Conservation (phyloP, 2,888 invertebrate species). For the Brassicogethes aeneus region DNA sequence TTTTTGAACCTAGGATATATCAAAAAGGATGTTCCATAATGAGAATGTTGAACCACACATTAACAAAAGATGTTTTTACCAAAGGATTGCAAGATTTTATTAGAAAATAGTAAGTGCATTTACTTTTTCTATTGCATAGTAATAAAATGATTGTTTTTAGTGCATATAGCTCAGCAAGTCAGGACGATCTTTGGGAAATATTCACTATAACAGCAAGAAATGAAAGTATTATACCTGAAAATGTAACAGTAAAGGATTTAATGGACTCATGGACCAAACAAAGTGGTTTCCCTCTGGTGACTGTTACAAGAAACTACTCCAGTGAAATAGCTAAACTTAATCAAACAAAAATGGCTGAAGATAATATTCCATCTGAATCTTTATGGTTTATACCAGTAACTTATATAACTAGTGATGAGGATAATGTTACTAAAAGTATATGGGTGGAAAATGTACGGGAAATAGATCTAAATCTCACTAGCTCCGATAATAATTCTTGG, state of each 20-base stretch:
- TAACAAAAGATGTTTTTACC: conserved; percentile 45
- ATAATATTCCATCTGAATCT: conserved; percentile 21
- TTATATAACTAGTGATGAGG: conserved; percentile 32
- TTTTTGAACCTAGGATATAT: conserved; percentile 44
- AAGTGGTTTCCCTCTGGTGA: conserved; percentile 59
- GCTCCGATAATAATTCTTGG: conserved; percentile 38
- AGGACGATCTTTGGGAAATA: conserved; percentile 58
- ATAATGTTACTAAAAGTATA: conserved; percentile 16
- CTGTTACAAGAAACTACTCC: conserved; percentile 47
- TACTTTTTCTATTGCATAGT: conserved; percentile 6
- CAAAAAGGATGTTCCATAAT: conserved; percentile 47
- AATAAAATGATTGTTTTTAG: conserved; percentile 34
- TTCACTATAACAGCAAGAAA: conserved; percentile 38
- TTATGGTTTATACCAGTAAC: conserved; percentile 56
- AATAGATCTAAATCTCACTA: conserved; percentile 26
- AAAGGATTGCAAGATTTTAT: conserved; percentile 47
- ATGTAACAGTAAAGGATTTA: conserved; percentile 47
- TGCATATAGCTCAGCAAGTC: conserved; percentile 52
- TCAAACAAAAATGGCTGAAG: conserved; percentile 41
- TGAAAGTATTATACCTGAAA: conserved; percentile 33
- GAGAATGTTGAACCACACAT: conserved; percentile 51
- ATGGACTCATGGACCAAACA: conserved; percentile 69
- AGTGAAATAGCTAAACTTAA: conserved; percentile 39
- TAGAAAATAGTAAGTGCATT: conserved; percentile 44
- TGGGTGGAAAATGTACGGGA: conserved; percentile 29